phyloP scores from a whole-genome alignment of 2,797 vertebrate genomes.

The Odontamblyopus rebecca region DNA sequence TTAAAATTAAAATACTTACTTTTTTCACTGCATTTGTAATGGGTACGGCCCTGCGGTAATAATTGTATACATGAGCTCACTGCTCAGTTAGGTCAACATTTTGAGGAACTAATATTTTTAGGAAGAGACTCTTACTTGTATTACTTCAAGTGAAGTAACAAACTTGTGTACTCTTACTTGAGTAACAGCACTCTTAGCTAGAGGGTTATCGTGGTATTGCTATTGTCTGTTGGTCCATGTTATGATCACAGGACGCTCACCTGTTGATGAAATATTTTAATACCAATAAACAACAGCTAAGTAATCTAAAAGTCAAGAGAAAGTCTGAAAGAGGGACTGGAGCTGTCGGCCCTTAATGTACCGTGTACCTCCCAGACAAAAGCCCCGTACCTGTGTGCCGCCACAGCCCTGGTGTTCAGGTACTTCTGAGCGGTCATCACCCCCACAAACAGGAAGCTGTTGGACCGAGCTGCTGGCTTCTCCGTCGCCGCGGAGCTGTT shows the following conservation, averaged over 20 bases:
- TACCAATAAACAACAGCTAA: background rate
- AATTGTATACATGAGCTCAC: too few relatives aligned
- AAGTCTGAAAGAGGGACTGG: background rate
- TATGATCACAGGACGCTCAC: background rate
- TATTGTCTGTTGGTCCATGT: background rate
- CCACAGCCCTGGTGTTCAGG: constrained; percentile 90
- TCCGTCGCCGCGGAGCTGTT: constrained; percentile 64
- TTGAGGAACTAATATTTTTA: background rate
- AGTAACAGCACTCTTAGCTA: background rate
- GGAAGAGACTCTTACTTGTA: background rate
- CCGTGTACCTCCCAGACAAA: background rate
- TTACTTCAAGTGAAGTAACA: background rate
- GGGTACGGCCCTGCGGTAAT: too few relatives aligned
- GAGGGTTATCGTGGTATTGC: background rate
- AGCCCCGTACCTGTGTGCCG: constrained; percentile 84
- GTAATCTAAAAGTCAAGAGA: background rate
- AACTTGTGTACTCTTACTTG: too few relatives aligned
- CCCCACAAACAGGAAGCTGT: constrained; percentile 89
- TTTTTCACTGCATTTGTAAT: too few relatives aligned
- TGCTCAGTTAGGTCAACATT: too few relatives aligned
- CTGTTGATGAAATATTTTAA: background rate
- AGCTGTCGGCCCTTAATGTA: background rate
- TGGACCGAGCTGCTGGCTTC: constrained; percentile 66
- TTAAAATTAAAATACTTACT: too few relatives aligned
- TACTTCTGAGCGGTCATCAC: constrained; percentile 99